Evolutionary conservation across 2,113 vertebrate genomes (phyloP), one percentile per base, ranked within the genome.

Genomic region (Procavia capensis): DNA sequence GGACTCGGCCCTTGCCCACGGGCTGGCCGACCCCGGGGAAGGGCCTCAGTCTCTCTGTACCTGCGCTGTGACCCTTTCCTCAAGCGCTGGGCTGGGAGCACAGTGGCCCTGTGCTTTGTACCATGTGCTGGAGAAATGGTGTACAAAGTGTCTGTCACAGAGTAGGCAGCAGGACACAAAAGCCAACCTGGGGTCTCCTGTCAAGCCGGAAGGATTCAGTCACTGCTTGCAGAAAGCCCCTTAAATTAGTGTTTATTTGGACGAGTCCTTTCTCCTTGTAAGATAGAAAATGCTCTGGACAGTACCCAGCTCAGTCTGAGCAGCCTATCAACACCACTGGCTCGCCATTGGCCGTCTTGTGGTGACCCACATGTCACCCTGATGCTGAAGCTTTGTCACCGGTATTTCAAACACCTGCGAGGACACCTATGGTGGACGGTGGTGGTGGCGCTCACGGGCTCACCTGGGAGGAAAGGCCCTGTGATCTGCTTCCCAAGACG

Each of bases 121-220:
- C 9, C 61, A 66, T 31, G 17, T n/a, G 0, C 68, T 39, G 14
- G 70, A 66, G 54, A 66, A 27, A 45, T 14, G 20, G 6, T 1
- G 3, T 36, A 24, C 0, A 0, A 2, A 1, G 70, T 1, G 2
- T 6, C 66, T 9, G 9, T 9, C 43, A 29, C 4, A 19, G 39
- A 2, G 0, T 0, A 5, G 45, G 31, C 41, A 80, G 61, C 19
- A 22, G 9, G 3, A 14, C 4, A 2, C 29, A 6, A 5, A 5
- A n/a, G 47, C 54, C 59, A 3, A 6, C 4, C 68, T 24, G 29
- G n/a, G 74, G 11, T 22, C 20, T 2, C 22, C 16, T 16, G 50
- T 54, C 13, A 54, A 54, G 50, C 50, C 50, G 43, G 39, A 11
- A 64, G 29, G 34, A 1, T 29, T 3, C 3, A 20, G 27, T 31